phyloP scores from a whole-genome alignment of 2,113 vertebrate species.

The Xiphophorus maculatus region DNA sequence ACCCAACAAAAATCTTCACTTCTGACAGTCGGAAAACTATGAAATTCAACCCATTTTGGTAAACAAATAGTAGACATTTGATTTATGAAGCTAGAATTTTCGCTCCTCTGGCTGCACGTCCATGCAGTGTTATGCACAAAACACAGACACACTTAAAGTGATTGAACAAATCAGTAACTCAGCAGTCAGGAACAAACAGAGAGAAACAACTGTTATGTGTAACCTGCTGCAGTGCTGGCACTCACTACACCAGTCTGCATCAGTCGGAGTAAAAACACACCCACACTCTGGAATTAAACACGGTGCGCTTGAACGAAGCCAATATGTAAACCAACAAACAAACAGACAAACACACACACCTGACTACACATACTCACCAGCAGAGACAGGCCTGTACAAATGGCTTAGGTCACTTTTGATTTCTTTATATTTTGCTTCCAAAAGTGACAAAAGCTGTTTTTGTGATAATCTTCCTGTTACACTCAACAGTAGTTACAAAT shows the following conservation, averaged over 20 bases:
- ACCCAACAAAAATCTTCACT: constrained; percentile 20
- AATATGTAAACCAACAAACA: constrained; percentile 47
- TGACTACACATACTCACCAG: constrained; percentile 17
- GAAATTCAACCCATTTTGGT: not conserved
- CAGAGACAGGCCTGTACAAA: not conserved
- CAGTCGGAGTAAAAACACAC: constrained; percentile 59
- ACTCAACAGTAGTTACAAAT: not conserved
- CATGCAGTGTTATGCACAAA: constrained; percentile 12
- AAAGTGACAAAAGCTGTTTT: no score
- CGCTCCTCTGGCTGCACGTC: constrained; percentile 26
- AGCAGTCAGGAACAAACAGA: constrained; percentile 47
- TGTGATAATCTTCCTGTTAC: not conserved
- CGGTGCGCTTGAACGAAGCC: constrained; percentile 56
- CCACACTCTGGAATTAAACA: constrained; percentile 59
- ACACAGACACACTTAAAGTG: constrained; percentile 64
- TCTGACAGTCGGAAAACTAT: constrained; percentile 13
- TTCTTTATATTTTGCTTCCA: not conserved
- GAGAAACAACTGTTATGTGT: constrained; percentile 48
- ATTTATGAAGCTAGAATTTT: not conserved
- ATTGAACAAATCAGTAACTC: constrained; percentile 52
- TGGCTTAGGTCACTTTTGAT: not conserved
- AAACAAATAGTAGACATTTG: constrained; percentile 1
- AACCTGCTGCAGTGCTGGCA: constrained; percentile 67
- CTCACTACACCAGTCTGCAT: constrained; percentile 66
- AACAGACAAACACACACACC: not conserved